Evolutionary conservation across 1,140 invertebrate genomes (phyloP).

Genomic region (Saccostrea cuccullata): DNA sequence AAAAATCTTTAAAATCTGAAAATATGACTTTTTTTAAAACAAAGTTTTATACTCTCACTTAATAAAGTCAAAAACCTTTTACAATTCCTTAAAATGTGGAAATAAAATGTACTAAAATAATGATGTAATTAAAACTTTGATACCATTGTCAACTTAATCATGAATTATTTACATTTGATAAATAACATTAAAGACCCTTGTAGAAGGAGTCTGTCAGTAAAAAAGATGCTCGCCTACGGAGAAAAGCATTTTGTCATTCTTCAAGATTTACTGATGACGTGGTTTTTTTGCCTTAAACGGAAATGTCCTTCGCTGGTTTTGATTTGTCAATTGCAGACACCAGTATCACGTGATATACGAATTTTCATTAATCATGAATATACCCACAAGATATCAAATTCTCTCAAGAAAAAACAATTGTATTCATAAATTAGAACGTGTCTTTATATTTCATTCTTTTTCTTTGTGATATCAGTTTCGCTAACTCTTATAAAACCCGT

Average conservation of each 20-base stretch:
- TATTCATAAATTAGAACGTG: conserved; percentile 14
- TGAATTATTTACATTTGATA: conserved; percentile 14
- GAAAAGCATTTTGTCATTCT: conserved; percentile 12
- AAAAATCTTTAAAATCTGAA: no score
- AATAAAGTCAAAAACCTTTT: no score
- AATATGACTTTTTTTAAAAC: no score
- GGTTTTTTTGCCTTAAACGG: conserved; percentile 20
- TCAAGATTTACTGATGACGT: conserved; percentile 6
- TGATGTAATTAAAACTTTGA: neutral
- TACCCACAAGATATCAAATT: conserved; percentile 33
- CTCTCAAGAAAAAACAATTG: conserved; percentile 21
- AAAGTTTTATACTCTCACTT: no score
- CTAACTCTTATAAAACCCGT: neutral
- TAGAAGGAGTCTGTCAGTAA: neutral
- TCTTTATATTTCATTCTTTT: conserved; percentile 16
- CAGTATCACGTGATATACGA: neutral
- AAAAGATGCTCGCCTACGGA: neutral
- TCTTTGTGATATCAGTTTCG: conserved; percentile 23
- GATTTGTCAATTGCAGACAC: neutral
- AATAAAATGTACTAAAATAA: neutral
- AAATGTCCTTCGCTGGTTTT: conserved; percentile 2
- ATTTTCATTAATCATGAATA: conserved; percentile 16
- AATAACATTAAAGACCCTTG: conserved; percentile 8
- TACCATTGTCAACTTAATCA: neutral
- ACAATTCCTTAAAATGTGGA: neutral